Evolutionary conservation across 2,113 vertebrate species (phyloP), one percentile per base, ranked within the genome.

Genomic region (Atherinomorus stipes): DNA sequence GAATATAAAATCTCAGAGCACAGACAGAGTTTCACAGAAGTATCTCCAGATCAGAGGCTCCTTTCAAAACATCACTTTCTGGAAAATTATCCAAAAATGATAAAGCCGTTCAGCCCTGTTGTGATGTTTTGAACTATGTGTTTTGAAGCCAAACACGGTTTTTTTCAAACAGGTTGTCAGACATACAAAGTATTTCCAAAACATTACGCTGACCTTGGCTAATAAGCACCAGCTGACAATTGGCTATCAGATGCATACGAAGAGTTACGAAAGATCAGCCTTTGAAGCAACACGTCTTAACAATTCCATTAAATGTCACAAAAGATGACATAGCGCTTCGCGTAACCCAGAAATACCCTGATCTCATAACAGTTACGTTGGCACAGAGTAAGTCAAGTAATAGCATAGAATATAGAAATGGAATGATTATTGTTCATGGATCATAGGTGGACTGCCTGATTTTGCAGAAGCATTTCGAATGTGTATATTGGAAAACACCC

Each of bases 271-370:
- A 3, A 47, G 18, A 4, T 47, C 44, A 47, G 3, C 44, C 44
- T 47, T 47, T 19, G 19, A 50, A 6, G 19, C 21, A 5, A 50
- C 47, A 50, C 47, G n/a, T 22, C 47, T 50, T 16, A 19, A 4
- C n/a, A 21, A 21, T 50, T 21, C 47, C 47, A 1, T 3, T 50
- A 47, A 18, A 47, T 22, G 47, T 50, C 47, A n/a, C 21, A 5
- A 50, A 21, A 50, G 47, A 50, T 3, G 47, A 50, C 7, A n/a
- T 50, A 50, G 47, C 78, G 70, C 65, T 69, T 28, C 60, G 15
- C 4, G n/a, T n/a, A n/a, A n/a, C n/a, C n/a, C 34, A 37, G 3
- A 50, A 50, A 21, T 21, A 4, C 59, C 40, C 59, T 62, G 21
- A 26, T 26, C 38, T n/a, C n/a, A n/a, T n/a, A n/a, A n/a, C n/a